Evolutionary conservation across 2,113 vertebrate species (phyloP), one percentile per base, ranked within the genome.

Genomic region (Strix uralensis): DNA sequence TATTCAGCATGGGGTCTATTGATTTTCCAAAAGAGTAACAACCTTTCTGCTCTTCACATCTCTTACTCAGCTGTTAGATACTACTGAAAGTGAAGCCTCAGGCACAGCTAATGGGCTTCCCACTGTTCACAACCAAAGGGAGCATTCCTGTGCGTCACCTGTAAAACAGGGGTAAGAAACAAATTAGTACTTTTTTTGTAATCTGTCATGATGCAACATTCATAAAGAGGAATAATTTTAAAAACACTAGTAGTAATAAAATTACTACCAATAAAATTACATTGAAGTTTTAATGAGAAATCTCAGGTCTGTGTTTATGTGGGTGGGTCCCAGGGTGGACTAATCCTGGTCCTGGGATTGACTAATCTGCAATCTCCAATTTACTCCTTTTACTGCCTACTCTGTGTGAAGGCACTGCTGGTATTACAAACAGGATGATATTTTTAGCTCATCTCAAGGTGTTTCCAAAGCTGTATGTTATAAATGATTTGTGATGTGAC

Each of bases 81-180:
- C 11, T 29, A 5, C 49, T 86, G 72, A 26, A 86, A 73, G 36
- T 32, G 30, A 67, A 34, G 65, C 10, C 40, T 54, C 0, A 0
- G 27, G 11, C 17, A 42, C 38, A 30, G 44, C 44, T 81, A 73
- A 67, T 0, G 0, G 62, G 30, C 20, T 85, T 63, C 65, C 44
- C 44, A 22, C 0, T 7, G 15, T 9, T 62, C 34, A 13, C 1
- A 0, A 29, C 15, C 2, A 0, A 55, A 52, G 46, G 34, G 30
- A 75, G 2, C 0, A 0, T 77, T 80, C 29, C n/a, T 25, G 32
- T 36, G 26, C 25, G 34, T 40, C 52, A 32, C 29, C 22, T 87
- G 7, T 32, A 44, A 29, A 52, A 29, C 6, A 34, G 5, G 25
- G 29, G 7, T 86, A n/a, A 89, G 65, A 84, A 58, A 88, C 2